Evolutionary conservation across 2,888 invertebrate species (phyloP).

Genomic region (Germaria angustata): DNA sequence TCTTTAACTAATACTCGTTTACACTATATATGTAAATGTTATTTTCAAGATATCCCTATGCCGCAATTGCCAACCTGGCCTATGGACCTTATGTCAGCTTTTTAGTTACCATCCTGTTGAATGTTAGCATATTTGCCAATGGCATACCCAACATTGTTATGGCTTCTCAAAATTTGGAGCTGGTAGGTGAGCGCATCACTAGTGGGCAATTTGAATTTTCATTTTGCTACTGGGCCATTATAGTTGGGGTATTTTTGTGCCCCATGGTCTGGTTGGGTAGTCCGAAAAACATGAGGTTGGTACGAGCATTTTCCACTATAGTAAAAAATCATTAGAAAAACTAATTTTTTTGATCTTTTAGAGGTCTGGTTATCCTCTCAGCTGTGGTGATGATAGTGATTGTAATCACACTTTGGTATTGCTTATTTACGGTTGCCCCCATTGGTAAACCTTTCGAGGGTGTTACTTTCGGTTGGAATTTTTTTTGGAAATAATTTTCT

Average conservation of each 20-base stretch:
- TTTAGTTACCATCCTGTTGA: slow-evolving; percentile 85
- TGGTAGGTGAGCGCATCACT: slow-evolving; percentile 87
- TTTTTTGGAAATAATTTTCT: not conserved
- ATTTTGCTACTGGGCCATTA: slow-evolving; percentile 91
- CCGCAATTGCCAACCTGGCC: slow-evolving; percentile 90
- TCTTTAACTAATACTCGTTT: no score
- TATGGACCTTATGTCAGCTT: slow-evolving; percentile 84
- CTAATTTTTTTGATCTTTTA: slow-evolving; percentile 55
- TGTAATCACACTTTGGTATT: slow-evolving; percentile 84
- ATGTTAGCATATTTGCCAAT: slow-evolving; percentile 88
- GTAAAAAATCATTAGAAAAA: no score
- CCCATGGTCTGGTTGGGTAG: slow-evolving; percentile 94
- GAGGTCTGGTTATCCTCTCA: slow-evolving; percentile 82
- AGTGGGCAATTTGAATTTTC: slow-evolving; percentile 84
- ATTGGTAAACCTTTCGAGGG: slow-evolving; percentile 78
- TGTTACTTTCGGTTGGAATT: slow-evolving; percentile 71
- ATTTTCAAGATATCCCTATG: slow-evolving; percentile 87
- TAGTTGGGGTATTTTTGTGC: slow-evolving; percentile 87
- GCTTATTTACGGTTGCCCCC: slow-evolving; percentile 81
- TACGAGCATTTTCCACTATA: no score
- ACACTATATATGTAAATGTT: not conserved
- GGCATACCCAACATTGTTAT: slow-evolving; percentile 90
- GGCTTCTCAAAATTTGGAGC: slow-evolving; percentile 89
- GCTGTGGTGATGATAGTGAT: slow-evolving; percentile 84
- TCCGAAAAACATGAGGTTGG: slow-evolving; percentile 94